Evolutionary conservation across 2,888 invertebrate species (phyloP).

Genomic region (Venusia cambrica): DNA sequence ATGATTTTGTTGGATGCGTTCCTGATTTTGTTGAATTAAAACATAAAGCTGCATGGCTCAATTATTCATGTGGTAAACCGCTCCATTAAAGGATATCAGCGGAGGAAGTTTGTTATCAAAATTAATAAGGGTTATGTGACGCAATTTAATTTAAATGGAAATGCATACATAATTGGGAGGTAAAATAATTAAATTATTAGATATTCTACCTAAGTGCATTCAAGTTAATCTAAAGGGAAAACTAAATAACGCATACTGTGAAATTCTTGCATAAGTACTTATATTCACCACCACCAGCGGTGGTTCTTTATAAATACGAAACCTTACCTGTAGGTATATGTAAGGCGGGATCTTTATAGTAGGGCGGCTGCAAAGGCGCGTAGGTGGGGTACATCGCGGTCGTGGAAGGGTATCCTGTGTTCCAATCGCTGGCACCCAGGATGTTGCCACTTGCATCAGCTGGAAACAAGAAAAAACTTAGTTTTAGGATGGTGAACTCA

Average conservation of each 20-base stretch:
- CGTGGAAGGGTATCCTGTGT: conserved; percentile 77
- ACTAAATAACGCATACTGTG: too few relatives aligned
- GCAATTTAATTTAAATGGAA: conserved; percentile 16
- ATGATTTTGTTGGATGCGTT: neutral
- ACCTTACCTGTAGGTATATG: conserved; percentile 84
- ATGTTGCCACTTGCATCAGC: conserved; percentile 78
- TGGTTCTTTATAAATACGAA: too few relatives aligned
- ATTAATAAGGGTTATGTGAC: conserved; percentile 32
- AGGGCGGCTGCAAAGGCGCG: conserved; percentile 76
- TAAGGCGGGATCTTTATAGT: conserved; percentile 79
- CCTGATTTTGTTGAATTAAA: conserved; percentile 5
- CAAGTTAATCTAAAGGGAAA: too few relatives aligned
- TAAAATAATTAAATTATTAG: neutral
- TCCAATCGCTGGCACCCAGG: conserved; percentile 83
- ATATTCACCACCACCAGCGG: too few relatives aligned
- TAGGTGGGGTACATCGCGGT: conserved; percentile 77
- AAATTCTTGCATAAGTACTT: too few relatives aligned
- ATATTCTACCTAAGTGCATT: too few relatives aligned
- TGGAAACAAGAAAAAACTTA: conserved; percentile 44
- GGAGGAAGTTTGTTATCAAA: conserved; percentile 46
- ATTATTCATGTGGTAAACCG: conserved; percentile 47
- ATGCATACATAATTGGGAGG: conserved; percentile 1
- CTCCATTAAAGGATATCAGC: conserved; percentile 47
- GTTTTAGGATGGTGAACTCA: too few relatives aligned
- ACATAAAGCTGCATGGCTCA: conserved; percentile 9